These are phyloP conservation scores for Drosophila lacertosa DNA, from an alignment of 1,140 invertebrate genomes.

Conservation along the genomic window DNA sequence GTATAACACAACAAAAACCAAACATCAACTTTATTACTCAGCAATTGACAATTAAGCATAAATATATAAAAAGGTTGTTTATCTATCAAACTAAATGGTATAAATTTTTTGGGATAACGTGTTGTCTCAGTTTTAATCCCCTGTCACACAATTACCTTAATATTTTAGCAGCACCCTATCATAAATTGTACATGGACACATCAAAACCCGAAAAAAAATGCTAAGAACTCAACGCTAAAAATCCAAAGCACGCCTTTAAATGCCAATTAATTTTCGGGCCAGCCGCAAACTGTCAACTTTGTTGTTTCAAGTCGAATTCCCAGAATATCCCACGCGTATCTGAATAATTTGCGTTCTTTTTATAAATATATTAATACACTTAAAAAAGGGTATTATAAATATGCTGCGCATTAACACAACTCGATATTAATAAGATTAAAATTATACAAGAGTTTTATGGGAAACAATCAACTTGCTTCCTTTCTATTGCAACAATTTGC, in stretches of 20 bases:
- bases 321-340: conserved; percentile 52
- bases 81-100: conserved; percentile 10
- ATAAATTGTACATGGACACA: conserved; percentile 25
- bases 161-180: conserved; percentile 9
- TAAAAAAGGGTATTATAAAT: too few relatives aligned
- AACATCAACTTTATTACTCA: background rate
- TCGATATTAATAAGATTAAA: too few relatives aligned
- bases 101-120: too few relatives aligned
- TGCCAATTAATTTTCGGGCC: conserved; percentile 75
- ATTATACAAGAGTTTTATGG: too few relatives aligned
- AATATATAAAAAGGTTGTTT: conserved; percentile 3
- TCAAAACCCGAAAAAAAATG: conserved; percentile 7
- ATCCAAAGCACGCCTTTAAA: conserved; percentile 68
- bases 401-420: too few relatives aligned
- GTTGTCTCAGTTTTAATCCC: too few relatives aligned
- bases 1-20: background rate
- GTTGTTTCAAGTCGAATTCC: conserved; percentile 51
- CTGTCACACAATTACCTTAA: background rate
- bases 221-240: conserved; percentile 20
- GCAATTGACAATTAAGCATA: conserved; percentile 2
- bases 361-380: conserved; percentile 45
- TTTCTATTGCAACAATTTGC: too few relatives aligned
- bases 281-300: conserved; percentile 61
- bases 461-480: too few relatives aligned
- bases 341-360: conserved; percentile 45